A percentile compares a stretch with the other conserved stretches of the same genome.
phyloP scores from a whole-genome alignment of 1,140 invertebrate genomes.

The Papilio glaucus region DNA sequence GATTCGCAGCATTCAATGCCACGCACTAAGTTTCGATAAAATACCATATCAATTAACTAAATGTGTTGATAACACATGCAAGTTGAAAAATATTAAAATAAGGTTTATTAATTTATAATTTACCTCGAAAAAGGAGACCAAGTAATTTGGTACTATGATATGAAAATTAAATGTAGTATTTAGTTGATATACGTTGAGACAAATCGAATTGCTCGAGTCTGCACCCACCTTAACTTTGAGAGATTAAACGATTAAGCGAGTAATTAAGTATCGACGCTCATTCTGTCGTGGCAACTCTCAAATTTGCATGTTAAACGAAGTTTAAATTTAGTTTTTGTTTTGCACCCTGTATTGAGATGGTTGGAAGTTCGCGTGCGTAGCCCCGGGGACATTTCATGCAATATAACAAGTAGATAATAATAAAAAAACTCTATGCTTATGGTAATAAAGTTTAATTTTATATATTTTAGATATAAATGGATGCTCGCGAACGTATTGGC shows the following conservation, averaged over 20 bases:
- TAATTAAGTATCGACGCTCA: conserved; percentile 82
- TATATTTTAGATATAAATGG: neutral
- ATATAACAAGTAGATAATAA: conserved; percentile 24
- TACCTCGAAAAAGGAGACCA: neutral
- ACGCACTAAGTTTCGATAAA: conserved; percentile 7
- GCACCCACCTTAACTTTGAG: conserved; percentile 61
- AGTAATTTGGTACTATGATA: too few relatives aligned
- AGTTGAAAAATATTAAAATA: neutral
- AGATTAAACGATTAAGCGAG: conserved; percentile 81
- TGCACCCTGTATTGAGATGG: conserved; percentile 76
- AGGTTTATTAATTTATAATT: neutral
- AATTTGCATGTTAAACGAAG: conserved; percentile 84
- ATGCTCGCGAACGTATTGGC: conserved; percentile 54
- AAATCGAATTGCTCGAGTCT: conserved; percentile 41
- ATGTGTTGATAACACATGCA: neutral
- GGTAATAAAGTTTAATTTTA: conserved; percentile 45
- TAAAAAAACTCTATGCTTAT: conserved; percentile 31
- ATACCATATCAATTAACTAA: conserved; percentile 13
- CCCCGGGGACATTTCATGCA: conserved; percentile 51
- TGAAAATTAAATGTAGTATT: neutral
- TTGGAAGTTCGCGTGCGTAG: conserved; percentile 64
- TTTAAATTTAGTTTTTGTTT: conserved; percentile 76
- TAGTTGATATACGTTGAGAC: neutral
- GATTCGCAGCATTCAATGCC: conserved; percentile 39
- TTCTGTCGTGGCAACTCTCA: conserved; percentile 79